A percentile compares a stretch with the other conserved stretches of the same genome.
Conservation (phyloP, 2,113 vertebrate genomes). For the Chloropsis cyanopogon region DNA sequence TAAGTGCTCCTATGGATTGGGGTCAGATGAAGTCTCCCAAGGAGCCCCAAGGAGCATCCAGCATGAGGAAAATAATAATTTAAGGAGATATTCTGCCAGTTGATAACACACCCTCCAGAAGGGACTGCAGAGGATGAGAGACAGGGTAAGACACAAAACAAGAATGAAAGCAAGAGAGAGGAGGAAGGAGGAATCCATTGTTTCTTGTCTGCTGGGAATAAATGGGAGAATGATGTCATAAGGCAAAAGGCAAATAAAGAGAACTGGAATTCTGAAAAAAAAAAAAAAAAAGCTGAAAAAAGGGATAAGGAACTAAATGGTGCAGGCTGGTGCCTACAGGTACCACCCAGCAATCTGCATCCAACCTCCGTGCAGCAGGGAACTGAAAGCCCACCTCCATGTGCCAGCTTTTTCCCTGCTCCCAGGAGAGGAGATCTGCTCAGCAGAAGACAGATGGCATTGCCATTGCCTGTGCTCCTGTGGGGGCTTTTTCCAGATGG, state of each 20-base stretch:
- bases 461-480: conserved; percentile 23
- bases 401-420: conserved; percentile 12
- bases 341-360: not conserved
- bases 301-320: not conserved
- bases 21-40: not conserved
- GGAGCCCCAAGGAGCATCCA: not conserved
- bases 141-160: not conserved
- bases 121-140: not conserved
- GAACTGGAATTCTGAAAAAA: not conserved
- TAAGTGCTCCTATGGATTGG: not conserved
- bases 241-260: not conserved
- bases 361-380: not conserved
- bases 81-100: not conserved
- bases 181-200: not conserved
- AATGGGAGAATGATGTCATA: not conserved
- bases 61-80: not conserved
- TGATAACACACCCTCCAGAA: not conserved
- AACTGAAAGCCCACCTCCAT: conserved; percentile 1
- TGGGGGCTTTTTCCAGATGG: conserved; percentile 53
- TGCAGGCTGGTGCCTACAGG: not conserved
- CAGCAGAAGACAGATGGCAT: conserved; percentile 27
- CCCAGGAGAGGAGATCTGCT: conserved; percentile 5
- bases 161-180: not conserved
- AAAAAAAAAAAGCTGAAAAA: not conserved
- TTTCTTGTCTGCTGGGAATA: not conserved